Percentiles rank a stretch among this genome's conserved stretches.
phyloP scores from a whole-genome alignment of 2,888 invertebrate genomes.

The Eristalis arbustorum region DNA sequence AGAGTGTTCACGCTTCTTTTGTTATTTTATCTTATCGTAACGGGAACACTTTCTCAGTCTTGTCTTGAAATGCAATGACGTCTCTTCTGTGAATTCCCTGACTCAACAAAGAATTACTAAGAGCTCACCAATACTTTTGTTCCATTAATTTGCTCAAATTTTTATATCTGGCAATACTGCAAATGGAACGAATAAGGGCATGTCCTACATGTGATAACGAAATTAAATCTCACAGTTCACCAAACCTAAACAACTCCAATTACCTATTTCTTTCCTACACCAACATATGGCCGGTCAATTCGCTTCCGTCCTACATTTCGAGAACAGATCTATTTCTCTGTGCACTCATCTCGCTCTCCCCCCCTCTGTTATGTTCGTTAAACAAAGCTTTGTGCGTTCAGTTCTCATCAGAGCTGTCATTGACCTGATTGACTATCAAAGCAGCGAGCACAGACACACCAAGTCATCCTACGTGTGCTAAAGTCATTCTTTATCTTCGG shows the following conservation, averaged over 20 bases:
- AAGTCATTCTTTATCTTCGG: slow-evolving; percentile 5
- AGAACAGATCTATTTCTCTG: neutral
- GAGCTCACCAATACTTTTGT: no score
- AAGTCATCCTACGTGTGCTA: slow-evolving; percentile 12
- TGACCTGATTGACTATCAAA: slow-evolving; percentile 68
- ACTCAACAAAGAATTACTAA: no score
- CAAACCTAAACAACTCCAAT: no score
- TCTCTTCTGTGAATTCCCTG: no score
- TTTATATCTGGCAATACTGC: no score
- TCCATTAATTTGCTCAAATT: no score
- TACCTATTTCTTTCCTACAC: neutral
- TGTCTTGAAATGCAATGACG: no score
- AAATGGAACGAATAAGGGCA: no score
- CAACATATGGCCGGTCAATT: neutral
- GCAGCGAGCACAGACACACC: slow-evolving; percentile 16
- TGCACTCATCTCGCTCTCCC: neutral
- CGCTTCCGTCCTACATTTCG: slow-evolving; percentile 9
- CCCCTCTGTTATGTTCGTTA: neutral
- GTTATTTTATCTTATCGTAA: no score
- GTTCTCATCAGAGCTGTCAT: slow-evolving; percentile 53
- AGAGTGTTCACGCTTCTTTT: no score
- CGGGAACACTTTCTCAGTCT: no score
- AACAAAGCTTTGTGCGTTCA: slow-evolving; percentile 1
- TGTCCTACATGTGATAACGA: neutral
- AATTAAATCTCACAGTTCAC: neutral